Evolutionary conservation across 92 coral and sea anemone species (phyloP), one percentile per base, ranked within the genome.

Genomic region (Epizoanthus illoricatus): DNA sequence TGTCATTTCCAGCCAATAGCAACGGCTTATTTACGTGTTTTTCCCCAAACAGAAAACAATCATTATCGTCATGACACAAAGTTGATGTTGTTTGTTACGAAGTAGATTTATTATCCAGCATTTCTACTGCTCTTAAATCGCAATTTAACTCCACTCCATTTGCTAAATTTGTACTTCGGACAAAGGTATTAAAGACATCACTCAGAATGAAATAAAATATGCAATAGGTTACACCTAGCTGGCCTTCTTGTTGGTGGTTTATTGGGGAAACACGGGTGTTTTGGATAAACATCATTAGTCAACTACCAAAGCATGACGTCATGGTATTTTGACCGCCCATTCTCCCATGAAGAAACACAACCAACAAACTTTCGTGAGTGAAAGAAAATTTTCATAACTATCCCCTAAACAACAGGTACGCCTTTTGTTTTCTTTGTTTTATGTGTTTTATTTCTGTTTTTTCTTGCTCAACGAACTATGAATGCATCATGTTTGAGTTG

Each of bases 341-440:
- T 63, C 82, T 63, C 65, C 71, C 71, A 61, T 43, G 82, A 78
- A 78, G 58, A 21, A 78, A 41, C 49, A 62, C 68, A 78, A 43
- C 82, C 71, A 63, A 59, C 71, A 78, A 59, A 42, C 49, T 62
- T 76, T 13, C 42, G 65, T 33, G 60, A 15, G 71, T 57, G 65
- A 78, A 62, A 76, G 28, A 36, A 78, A 68, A 78, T 19, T 78
- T 63, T 78, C 33, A 20, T 62, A 78, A 78, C 82, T 78, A 78
- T 62, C 61, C 71, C 71, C 82, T 20, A 78, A 78, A 78, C 82
- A 78, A 47, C 82, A 78, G 82, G 82, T 78, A 61, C 5, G 57
- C 60, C 42, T 18, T 61, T 78, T 12, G 70, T 78, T 64, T 78
- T 63, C 39, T 17, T 45, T 78, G 21, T 45, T 40, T 42, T 23